Percentiles rank a stretch among this genome's conserved stretches.
phyloP scores from a whole-genome alignment of 2,888 invertebrate genomes.

The Watsonalla binaria region DNA sequence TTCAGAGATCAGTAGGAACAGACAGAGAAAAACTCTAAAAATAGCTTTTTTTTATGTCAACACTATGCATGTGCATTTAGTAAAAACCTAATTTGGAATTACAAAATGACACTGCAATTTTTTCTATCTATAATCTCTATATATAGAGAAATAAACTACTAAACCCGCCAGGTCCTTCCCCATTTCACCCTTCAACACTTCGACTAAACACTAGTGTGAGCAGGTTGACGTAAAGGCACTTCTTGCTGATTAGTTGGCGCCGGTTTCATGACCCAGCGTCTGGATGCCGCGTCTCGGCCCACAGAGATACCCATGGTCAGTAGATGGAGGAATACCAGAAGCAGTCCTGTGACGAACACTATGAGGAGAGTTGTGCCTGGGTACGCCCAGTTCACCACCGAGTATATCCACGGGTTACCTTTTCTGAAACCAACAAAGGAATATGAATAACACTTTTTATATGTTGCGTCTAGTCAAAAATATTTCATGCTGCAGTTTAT shows the following conservation, averaged over 20 bases:
- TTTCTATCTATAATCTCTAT: too few relatives aligned
- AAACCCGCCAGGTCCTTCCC: too few relatives aligned
- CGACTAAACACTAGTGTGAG: constrained; percentile 4
- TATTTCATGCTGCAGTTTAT: too few relatives aligned
- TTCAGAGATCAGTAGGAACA: too few relatives aligned
- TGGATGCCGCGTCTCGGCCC: constrained; percentile 53
- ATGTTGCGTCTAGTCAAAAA: too few relatives aligned
- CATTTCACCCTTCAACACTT: background rate
- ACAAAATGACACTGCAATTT: too few relatives aligned
- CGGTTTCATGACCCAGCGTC: constrained; percentile 31
- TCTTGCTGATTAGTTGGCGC: constrained; percentile 35
- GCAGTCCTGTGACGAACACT: constrained; percentile 80
- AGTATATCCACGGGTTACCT: constrained; percentile 84
- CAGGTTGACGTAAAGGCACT: constrained; percentile 40
- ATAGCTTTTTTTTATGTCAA: too few relatives aligned
- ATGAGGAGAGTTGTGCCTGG: constrained; percentile 80
- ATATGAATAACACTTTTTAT: too few relatives aligned
- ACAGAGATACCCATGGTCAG: constrained; percentile 76
- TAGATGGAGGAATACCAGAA: constrained; percentile 81
- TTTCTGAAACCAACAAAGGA: constrained; percentile 58
- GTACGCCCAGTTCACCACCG: constrained; percentile 85
- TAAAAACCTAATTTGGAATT: too few relatives aligned
- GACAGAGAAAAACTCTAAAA: too few relatives aligned
- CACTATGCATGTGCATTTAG: too few relatives aligned
- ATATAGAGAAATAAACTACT: too few relatives aligned